phyloP scores from a whole-genome alignment of 1,140 invertebrate genomes.

The Caenorhabditis remanei region DNA sequence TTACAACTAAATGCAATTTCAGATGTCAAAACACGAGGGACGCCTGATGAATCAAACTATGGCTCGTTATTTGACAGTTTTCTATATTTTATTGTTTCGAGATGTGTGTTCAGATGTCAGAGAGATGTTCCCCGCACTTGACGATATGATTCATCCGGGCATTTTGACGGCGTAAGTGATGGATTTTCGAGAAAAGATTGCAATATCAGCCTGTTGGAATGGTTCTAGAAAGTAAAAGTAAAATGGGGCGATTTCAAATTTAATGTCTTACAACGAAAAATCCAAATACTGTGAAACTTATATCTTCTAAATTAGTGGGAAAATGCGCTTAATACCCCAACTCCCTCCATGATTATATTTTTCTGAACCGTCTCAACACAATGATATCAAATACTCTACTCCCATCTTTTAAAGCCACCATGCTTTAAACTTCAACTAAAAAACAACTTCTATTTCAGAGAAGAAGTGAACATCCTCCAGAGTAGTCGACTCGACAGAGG shows the following conservation, averaged over 20 bases:
- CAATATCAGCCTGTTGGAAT: too few species aligned
- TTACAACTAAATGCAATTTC: neutral
- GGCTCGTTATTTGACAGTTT: neutral
- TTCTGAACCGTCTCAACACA: too few species aligned
- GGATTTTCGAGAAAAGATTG: neutral
- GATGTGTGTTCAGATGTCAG: neutral
- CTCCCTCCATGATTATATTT: too few species aligned
- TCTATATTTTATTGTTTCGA: slow-evolving; percentile 9
- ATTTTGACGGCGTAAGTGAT: neutral
- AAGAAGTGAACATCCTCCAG: neutral
- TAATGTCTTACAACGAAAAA: too few species aligned
- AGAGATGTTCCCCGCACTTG: slow-evolving; percentile 20
- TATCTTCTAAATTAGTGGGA: too few species aligned
- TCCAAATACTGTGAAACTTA: too few species aligned
- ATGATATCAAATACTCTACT: too few species aligned
- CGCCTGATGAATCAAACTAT: slow-evolving; percentile 1
- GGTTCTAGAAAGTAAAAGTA: too few species aligned
- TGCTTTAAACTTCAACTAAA: too few species aligned
- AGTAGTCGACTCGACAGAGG: neutral
- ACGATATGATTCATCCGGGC: slow-evolving; percentile 1
- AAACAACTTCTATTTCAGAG: neutral
- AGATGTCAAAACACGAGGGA: neutral
- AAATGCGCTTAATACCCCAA: too few species aligned
- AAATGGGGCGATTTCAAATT: too few species aligned
- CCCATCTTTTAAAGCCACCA: too few species aligned